Evolutionary conservation across 2,888 invertebrate species (phyloP).

Genomic region (Papilio demoleus): DNA sequence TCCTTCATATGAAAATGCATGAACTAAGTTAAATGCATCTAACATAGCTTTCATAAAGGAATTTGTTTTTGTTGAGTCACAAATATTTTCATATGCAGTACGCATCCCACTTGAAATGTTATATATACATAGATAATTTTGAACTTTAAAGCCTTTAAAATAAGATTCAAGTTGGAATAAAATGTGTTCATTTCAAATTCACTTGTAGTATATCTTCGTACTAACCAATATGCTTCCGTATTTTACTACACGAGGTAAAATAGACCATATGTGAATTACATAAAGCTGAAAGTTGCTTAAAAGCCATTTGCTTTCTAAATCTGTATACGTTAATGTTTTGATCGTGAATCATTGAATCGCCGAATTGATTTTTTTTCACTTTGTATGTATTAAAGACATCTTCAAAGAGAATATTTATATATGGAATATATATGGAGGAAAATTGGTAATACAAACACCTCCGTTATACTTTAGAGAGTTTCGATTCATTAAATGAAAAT

Average conservation of each 20-base stretch:
- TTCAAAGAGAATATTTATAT: constrained; percentile 22
- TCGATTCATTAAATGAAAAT: not conserved
- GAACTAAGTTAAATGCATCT: not conserved
- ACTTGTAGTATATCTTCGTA: constrained; percentile 41
- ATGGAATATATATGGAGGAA: not conserved
- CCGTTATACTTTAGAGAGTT: not conserved
- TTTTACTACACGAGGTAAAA: constrained; percentile 1
- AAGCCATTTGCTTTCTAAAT: constrained; percentile 29
- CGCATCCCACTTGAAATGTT: constrained; percentile 17
- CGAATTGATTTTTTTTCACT: constrained; percentile 4
- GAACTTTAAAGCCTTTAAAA: not conserved
- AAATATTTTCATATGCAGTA: constrained; percentile 29
- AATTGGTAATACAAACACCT: not conserved
- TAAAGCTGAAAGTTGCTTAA: constrained; percentile 22
- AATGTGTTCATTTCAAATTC: constrained; percentile 18
- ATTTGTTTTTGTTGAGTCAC: constrained; percentile 25
- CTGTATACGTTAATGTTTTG: constrained; percentile 36
- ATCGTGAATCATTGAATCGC: constrained; percentile 35
- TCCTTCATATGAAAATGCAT: not conserved
- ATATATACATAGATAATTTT: not conserved
- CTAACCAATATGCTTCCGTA: constrained; percentile 35
- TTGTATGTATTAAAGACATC: constrained; percentile 6
- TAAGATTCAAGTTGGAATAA: constrained; percentile 8
- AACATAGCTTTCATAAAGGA: constrained; percentile 12
- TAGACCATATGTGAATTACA: not conserved